Conservation (phyloP, 2,888 invertebrate species). For the Cynaeus angustus region DNA sequence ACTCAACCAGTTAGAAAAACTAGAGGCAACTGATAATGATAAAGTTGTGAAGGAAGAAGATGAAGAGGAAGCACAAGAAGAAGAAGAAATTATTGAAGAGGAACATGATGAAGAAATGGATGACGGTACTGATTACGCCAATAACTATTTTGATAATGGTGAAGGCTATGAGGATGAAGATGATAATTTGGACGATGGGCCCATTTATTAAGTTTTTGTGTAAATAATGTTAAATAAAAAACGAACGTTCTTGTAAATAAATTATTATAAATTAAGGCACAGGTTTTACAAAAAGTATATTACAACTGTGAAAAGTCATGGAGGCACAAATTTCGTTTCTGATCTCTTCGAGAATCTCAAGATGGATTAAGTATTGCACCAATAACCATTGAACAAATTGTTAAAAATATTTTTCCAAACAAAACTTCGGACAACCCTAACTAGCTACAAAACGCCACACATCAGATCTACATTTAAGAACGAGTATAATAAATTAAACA, state of each 20-base stretch:
- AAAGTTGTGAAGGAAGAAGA: slow-evolving; percentile 70
- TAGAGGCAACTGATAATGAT: slow-evolving; percentile 75
- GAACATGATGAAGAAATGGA: slow-evolving; percentile 89
- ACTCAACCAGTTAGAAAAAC: slow-evolving; percentile 74
- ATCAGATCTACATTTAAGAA: slow-evolving; percentile 10
- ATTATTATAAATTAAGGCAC: slow-evolving; percentile 46
- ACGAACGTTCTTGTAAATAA: slow-evolving; percentile 30
- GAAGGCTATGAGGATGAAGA: slow-evolving; percentile 91
- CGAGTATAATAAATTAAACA: slow-evolving; percentile 38
- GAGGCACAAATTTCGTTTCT: slow-evolving; percentile 19
- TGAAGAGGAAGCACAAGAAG: slow-evolving; percentile 75
- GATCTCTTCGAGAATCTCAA: slow-evolving; percentile 4
- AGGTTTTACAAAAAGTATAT: slow-evolving; percentile 19
- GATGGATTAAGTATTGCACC: slow-evolving; percentile 13
- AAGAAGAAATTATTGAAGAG: slow-evolving; percentile 77
- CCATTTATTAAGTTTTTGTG: slow-evolving; percentile 76
- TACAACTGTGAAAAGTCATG: slow-evolving; percentile 25
- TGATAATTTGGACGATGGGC: slow-evolving; percentile 89
- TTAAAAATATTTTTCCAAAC: slow-evolving; percentile 10
- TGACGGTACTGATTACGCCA: slow-evolving; percentile 91
- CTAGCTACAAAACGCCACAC: slow-evolving; percentile 9
- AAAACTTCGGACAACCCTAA: slow-evolving; percentile 1
- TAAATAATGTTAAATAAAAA: slow-evolving; percentile 27
- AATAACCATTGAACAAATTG: background rate
- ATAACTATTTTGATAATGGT: slow-evolving; percentile 91